These are phyloP conservation scores for Heterochromis multidens DNA, from an alignment of 2,113 vertebrate species.

Conservation along the genomic window DNA sequence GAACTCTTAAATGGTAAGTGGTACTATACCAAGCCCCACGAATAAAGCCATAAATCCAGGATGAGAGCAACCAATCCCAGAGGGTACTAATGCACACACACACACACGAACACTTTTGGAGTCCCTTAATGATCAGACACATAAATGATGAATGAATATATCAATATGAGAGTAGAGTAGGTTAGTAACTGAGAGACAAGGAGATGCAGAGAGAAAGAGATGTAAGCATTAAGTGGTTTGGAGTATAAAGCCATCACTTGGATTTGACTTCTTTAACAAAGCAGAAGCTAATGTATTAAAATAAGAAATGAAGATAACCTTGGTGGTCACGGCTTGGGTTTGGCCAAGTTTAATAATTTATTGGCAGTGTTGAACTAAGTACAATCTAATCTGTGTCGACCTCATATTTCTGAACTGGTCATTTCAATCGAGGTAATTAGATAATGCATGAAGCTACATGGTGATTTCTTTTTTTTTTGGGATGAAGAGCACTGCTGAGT, in stretches of 20 bases:
- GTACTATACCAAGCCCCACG: conserved; percentile 44
- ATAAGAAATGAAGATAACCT: conserved; percentile 35
- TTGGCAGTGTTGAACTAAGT: neutral
- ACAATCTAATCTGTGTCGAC: conserved; percentile 19
- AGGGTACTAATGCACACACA: conserved; percentile 3
- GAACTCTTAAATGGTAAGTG: conserved; percentile 74
- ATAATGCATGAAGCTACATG: neutral
- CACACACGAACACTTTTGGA: conserved; percentile 36
- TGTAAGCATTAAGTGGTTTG: conserved; percentile 55
- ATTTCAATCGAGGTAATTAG: conserved; percentile 35
- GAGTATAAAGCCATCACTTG: conserved; percentile 30
- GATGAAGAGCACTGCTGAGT: neutral
- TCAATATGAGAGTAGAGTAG: conserved; percentile 62
- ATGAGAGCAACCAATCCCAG: conserved; percentile 59
- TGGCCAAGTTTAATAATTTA: conserved; percentile 37
- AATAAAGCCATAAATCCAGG: conserved; percentile 59
- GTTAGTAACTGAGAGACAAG: conserved; percentile 26
- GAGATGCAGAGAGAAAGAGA: conserved; percentile 34
- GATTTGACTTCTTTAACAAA: conserved; percentile 49
- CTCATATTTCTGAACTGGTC: neutral
- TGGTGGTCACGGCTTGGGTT: conserved; percentile 16
- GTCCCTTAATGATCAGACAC: conserved; percentile 67
- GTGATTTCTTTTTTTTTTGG: neutral
- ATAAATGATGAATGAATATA: conserved; percentile 74
- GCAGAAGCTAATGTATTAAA: conserved; percentile 11